phyloP scores from a whole-genome alignment of 2,113 vertebrate species.

The Corythornis cristatus region DNA sequence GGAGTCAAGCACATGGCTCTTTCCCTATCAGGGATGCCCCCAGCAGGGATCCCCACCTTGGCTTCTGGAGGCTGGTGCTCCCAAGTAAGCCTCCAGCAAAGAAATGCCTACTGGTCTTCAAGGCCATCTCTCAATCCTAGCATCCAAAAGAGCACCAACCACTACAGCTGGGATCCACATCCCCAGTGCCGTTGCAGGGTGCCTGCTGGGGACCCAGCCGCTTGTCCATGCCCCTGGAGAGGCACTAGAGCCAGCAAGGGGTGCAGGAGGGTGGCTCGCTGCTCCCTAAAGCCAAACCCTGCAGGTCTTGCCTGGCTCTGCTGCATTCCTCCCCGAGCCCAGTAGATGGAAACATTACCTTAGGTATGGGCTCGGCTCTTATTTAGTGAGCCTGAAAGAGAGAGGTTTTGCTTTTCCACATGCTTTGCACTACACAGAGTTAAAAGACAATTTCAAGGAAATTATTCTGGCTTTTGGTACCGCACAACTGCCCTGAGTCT shows the following conservation, averaged over 20 bases:
- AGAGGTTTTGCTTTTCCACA: neutral
- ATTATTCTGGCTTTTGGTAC: neutral
- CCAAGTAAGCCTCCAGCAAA: neutral
- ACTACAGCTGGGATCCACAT: fast-evolving
- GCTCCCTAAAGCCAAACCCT: neutral
- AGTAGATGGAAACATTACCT: slow-evolving; percentile 23
- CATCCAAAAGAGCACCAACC: fast-evolving
- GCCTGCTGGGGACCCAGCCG: fast-evolving
- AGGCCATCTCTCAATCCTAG: neutral
- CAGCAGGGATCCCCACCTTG: neutral
- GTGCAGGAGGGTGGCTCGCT: fast-evolving
- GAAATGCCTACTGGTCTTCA: fast-evolving
- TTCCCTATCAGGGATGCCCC: neutral
- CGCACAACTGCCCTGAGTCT: neutral
- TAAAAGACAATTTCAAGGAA: neutral
- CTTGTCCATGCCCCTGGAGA: fast-evolving
- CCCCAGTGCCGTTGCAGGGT: too few species aligned
- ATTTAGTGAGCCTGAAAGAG: fast-evolving
- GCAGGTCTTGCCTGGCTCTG: fast-evolving
- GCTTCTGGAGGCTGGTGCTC: neutral
- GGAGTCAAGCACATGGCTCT: fast-evolving
- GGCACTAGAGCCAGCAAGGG: fast-evolving
- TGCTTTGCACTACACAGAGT: neutral
- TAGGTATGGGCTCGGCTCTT: neutral
- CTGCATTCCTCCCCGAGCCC: neutral